These are phyloP conservation scores for Heteractis magnifica DNA, from an alignment of 92 coral and sea anemone genomes.

Conservation along the genomic window DNA sequence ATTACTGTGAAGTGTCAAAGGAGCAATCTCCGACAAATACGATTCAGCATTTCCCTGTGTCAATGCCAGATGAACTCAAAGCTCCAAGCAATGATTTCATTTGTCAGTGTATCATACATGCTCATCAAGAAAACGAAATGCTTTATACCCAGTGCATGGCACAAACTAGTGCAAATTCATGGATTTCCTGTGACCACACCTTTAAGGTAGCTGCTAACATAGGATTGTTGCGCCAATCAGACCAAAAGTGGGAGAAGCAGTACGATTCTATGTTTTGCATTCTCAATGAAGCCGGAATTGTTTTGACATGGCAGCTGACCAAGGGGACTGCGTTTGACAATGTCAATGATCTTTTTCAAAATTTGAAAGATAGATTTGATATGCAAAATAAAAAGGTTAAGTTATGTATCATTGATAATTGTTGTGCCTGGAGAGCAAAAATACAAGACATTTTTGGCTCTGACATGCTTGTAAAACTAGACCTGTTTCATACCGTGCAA, in stretches of 20 bases:
- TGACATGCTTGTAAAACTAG: slow-evolving; percentile 36
- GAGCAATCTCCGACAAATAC: no score
- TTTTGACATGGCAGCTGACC: slow-evolving; percentile 40
- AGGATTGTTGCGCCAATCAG: slow-evolving; percentile 5
- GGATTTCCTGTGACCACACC: slow-evolving; percentile 6
- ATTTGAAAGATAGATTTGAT: slow-evolving; percentile 30
- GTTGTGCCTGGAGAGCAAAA: slow-evolving; percentile 47
- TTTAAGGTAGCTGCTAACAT: slow-evolving; percentile 20
- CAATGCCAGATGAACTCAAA: slow-evolving; percentile 52
- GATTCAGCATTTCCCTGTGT: slow-evolving; percentile 11
- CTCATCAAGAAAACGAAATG: slow-evolving; percentile 13
- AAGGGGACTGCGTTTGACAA: slow-evolving; percentile 42
- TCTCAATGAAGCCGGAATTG: slow-evolving; percentile 50
- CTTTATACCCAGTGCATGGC: slow-evolving; percentile 19
- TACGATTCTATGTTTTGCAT: slow-evolving; percentile 51
- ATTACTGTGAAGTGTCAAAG: neutral
- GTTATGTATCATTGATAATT: slow-evolving; percentile 39
- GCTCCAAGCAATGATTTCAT: slow-evolving; percentile 30
- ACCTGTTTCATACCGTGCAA: slow-evolving; percentile 47
- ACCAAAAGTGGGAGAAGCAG: slow-evolving; percentile 27
- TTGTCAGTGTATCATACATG: slow-evolving; percentile 9
- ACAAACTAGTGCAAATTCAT: slow-evolving; percentile 19
- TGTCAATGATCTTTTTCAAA: slow-evolving; percentile 23
- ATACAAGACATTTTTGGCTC: slow-evolving; percentile 38
- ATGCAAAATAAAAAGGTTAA: slow-evolving; percentile 28